phyloP scores from a whole-genome alignment of 2,113 vertebrate genomes.

The Morone saxatilis region DNA sequence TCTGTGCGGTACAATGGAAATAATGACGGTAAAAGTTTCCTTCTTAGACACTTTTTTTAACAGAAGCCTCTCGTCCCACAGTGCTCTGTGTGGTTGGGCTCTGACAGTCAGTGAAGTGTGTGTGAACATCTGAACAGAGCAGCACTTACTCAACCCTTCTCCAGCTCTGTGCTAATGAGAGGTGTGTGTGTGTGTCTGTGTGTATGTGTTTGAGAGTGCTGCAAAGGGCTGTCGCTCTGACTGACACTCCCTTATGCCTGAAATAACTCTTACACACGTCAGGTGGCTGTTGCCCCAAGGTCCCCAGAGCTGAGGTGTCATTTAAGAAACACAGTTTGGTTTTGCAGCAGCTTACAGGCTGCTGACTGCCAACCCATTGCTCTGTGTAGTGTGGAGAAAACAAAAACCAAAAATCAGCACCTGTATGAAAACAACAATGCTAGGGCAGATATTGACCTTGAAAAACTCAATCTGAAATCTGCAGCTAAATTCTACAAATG shows the following conservation, averaged over 20 bases:
- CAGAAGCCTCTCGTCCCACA: conserved; percentile 39
- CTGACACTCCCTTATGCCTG: conserved; percentile 74
- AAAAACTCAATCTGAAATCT: conserved; percentile 9
- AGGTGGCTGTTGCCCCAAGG: conserved; percentile 71
- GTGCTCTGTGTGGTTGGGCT: conserved; percentile 37
- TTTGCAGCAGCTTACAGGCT: conserved; percentile 56
- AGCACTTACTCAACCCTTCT: conserved; percentile 62
- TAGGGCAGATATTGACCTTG: neutral
- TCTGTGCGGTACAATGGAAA: conserved; percentile 4
- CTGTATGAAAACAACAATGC: conserved; percentile 20
- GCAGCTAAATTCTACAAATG: neutral
- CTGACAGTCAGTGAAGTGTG: conserved; percentile 60
- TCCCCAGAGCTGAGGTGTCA: conserved; percentile 71
- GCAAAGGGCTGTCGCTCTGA: conserved; percentile 65
- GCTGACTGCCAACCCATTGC: conserved; percentile 39
- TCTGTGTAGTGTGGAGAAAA: conserved; percentile 28
- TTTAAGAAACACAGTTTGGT: conserved; percentile 71
- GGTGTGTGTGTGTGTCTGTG: conserved; percentile 22
- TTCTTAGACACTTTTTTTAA: conserved; percentile 17
- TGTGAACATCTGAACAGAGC: conserved; percentile 68
- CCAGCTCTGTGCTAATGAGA: conserved; percentile 75
- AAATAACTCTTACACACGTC: conserved; percentile 74
- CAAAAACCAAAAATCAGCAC: conserved; percentile 23
- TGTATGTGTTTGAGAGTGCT: conserved; percentile 39
- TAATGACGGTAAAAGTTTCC: conserved; percentile 53